Evolutionary conservation across 1,140 invertebrate genomes (phyloP), one percentile per base, ranked within the genome.

Genomic region (Tribolium castaneum): DNA sequence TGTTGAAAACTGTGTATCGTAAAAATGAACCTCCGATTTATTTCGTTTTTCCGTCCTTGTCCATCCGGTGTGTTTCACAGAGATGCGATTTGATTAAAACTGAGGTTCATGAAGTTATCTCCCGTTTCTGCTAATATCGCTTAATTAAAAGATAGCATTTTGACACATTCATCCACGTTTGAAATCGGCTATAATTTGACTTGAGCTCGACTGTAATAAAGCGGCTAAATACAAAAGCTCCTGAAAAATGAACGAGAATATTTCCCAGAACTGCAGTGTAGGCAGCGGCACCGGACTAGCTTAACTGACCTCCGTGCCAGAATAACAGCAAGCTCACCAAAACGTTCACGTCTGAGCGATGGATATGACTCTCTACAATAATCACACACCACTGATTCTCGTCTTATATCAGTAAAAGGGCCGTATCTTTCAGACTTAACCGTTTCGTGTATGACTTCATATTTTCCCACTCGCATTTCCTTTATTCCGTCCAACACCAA

Each of bases 101-200:
- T 73, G 71, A 54, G 13, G 49, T 50, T 34, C 22, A 54, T 54
- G 71, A 54, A 54, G 49, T 73, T 73, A 73, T 73, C 49, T 51
- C 52, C 49, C 12, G 39, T 54, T 73, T 73, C 49, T 73, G 71
- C 30, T 73, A 52, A 73, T 73, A 54, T 73, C 71, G 71, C 50
- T 54, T 73, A 73, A 73, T 73, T 73, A 73, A 73, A 73, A 73
- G 49, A 73, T 54, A 73, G 71, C 49, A 73, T 73, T 73, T 73
- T 73, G 71, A 73, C 71, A 73, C 49, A 54, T 73, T 73, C 30
- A 73, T 73, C 50, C 71, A 35, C 49, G 49, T 30, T 54, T 54
- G 52, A 73, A 54, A 35, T 73, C 49, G 13, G 71, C 50, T 54
- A 73, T 73, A 66, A 66, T 66, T 66, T 66, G 59, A 66, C 59